Percentiles rank a stretch among this genome's conserved stretches.
These are phyloP conservation scores for Pammene aurita DNA, from an alignment of 2,888 invertebrate genomes.

Conservation along the genomic window DNA sequence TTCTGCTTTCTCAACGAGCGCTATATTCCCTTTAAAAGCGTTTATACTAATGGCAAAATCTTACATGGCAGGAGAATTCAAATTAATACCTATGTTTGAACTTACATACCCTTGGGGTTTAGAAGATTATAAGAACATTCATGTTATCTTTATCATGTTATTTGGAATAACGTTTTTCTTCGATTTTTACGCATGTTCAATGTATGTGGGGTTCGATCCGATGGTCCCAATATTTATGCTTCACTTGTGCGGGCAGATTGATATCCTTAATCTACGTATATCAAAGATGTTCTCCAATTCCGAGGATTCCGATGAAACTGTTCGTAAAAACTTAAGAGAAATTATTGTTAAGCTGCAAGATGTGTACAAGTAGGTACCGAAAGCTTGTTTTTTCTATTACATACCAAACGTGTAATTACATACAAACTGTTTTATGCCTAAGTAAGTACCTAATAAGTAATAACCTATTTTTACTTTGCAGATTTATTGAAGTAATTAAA, in stretches of 20 bases:
- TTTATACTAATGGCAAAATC: conserved; percentile 56
- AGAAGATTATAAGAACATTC: conserved; percentile 53
- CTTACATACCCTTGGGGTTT: conserved; percentile 55
- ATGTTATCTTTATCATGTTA: conserved; percentile 27
- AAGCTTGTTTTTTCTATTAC: background rate
- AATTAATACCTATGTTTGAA: conserved; percentile 61
- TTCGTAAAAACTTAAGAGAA: conserved; percentile 51
- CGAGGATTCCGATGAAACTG: conserved; percentile 48
- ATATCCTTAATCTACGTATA: conserved; percentile 59
- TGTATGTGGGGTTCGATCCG: conserved; percentile 68
- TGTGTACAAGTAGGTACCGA: conserved; percentile 56
- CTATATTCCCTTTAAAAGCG: conserved; percentile 61
- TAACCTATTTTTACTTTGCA: conserved; percentile 48
- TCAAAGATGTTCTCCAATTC: conserved; percentile 51
- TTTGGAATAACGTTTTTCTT: conserved; percentile 52
- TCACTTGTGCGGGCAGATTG: conserved; percentile 67
- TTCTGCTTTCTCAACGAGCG: conserved; percentile 49
- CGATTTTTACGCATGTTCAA: conserved; percentile 52
- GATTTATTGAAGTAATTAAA: conserved; percentile 55
- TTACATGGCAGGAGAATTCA: conserved; percentile 52
- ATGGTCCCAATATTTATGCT: conserved; percentile 66
- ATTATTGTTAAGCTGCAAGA: conserved; percentile 60
- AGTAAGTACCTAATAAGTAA: too few species aligned
- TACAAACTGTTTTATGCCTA: background rate
- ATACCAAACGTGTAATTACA: too few species aligned